phyloP scores from a whole-genome alignment of 2,888 invertebrate species.

The Scaptomyza reducta region DNA sequence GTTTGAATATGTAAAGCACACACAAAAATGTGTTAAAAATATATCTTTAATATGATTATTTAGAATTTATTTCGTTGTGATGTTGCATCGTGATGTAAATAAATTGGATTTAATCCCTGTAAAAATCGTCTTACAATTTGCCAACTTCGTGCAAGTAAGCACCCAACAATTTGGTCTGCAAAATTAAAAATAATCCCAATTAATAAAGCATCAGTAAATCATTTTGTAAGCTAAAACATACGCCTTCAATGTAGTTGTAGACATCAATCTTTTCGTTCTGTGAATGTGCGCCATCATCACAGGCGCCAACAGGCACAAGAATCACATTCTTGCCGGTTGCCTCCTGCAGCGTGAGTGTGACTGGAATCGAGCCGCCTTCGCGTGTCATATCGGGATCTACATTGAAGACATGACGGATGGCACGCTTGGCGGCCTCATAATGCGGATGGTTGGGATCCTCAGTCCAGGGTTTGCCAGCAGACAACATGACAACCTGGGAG shows the following conservation, averaged over 20 bases:
- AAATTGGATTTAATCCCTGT: constrained; percentile 7
- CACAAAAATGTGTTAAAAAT: constrained; percentile 17
- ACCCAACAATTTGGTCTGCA: constrained; percentile 94
- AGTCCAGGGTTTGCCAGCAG: constrained; percentile 93
- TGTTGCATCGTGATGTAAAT: constrained; percentile 36
- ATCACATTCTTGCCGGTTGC: constrained; percentile 97
- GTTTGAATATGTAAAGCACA: constrained; percentile 32
- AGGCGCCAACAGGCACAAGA: constrained; percentile 95
- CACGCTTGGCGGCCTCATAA: constrained; percentile 93
- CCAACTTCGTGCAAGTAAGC: constrained; percentile 92
- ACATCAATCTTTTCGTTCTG: constrained; percentile 99
- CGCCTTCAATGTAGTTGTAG: constrained; percentile 96
- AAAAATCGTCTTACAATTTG: constrained; percentile 51
- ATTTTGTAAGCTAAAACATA: constrained; percentile 84
- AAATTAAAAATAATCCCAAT: constrained; percentile 5
- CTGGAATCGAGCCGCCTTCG: constrained; percentile 99
- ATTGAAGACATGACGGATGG: constrained; percentile 93
- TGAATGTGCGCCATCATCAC: constrained; percentile 98
- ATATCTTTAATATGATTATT: constrained; percentile 16
- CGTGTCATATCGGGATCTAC: constrained; percentile 96
- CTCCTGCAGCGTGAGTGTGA: constrained; percentile 96
- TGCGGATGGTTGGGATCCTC: constrained; percentile 96
- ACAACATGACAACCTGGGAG: constrained; percentile 63
- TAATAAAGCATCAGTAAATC: neutral
- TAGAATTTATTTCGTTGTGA: constrained; percentile 34